Conservation (phyloP, 2,888 invertebrate genomes). For the Tipula lateralis region DNA sequence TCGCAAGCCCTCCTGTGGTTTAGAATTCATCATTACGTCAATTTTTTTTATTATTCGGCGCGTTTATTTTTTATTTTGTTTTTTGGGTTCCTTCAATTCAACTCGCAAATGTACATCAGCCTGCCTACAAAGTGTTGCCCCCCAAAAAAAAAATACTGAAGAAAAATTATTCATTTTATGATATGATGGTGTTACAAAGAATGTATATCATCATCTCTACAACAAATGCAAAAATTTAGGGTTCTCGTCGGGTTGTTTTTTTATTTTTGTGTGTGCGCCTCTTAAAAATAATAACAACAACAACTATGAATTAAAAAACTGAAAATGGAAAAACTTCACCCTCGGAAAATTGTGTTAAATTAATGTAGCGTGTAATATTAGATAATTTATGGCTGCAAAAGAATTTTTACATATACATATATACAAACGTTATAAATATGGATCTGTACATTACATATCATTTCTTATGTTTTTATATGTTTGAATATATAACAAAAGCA, state of each 20-base stretch:
- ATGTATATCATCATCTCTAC: not conserved
- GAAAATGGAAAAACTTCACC: constrained; percentile 2
- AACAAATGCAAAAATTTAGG: not conserved
- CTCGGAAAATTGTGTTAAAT: constrained; percentile 29
- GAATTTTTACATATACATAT: not conserved
- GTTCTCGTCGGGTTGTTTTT: not conserved
- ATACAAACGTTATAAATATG: not conserved
- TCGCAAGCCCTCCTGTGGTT: constrained; percentile 25
- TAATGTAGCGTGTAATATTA: constrained; percentile 30
- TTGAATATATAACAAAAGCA: not conserved
- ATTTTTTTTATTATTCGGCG: not conserved
- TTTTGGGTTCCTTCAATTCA: not conserved
- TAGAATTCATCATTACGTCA: constrained; percentile 28
- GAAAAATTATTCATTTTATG: not conserved
- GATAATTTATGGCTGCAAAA: constrained; percentile 29
- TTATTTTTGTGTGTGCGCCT: not conserved
- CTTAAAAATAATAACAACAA: not conserved
- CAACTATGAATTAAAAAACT: not conserved
- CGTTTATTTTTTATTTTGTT: not conserved
- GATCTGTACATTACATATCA: not conserved
- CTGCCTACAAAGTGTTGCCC: not conserved
- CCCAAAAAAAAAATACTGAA: not conserved
- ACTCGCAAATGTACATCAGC: not conserved
- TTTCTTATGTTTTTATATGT: not conserved
- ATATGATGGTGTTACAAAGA: not conserved